A percentile compares a stretch with the other conserved stretches of the same genome.
Conservation (phyloP, 53 echinoderm and acorn worm genomes). For the Henricia sp. region DNA sequence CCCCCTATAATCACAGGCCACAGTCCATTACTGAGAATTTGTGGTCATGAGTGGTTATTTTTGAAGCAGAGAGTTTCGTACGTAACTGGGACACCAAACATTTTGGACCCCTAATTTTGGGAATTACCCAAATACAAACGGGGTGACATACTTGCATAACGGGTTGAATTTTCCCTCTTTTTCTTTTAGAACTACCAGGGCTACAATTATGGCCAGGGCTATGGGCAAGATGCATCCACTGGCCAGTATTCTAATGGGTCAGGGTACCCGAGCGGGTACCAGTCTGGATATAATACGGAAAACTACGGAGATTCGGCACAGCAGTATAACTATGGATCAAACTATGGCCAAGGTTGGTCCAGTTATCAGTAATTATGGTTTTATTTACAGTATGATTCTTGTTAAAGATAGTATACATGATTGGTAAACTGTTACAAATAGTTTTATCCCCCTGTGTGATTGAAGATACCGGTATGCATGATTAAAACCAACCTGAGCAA, state of each 20-base stretch:
- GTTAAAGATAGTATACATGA: no score
- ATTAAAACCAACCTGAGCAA: no score
- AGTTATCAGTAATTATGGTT: not conserved
- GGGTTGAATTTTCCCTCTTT: no score
- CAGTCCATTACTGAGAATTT: no score
- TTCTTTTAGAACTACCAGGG: constrained; percentile 1
- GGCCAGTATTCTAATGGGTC: constrained; percentile 51
- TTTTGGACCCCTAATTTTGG: no score
- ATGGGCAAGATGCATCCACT: constrained; percentile 31
- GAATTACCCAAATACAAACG: no score
- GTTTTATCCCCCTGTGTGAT: not conserved
- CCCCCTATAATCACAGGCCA: no score
- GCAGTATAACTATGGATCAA: constrained; percentile 52
- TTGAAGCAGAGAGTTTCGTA: no score
- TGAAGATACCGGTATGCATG: not conserved
- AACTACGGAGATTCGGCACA: constrained; percentile 18
- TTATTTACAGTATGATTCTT: not conserved
- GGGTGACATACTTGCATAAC: no score
- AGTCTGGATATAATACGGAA: constrained; percentile 33
- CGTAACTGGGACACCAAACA: no score
- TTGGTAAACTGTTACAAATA: no score
- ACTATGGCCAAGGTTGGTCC: constrained; percentile 39
- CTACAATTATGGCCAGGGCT: constrained; percentile 28
- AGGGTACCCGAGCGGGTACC: constrained; percentile 40
- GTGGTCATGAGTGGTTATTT: no score